Conservation (phyloP, 2,888 invertebrate species). For the Cheilosia grossa region DNA sequence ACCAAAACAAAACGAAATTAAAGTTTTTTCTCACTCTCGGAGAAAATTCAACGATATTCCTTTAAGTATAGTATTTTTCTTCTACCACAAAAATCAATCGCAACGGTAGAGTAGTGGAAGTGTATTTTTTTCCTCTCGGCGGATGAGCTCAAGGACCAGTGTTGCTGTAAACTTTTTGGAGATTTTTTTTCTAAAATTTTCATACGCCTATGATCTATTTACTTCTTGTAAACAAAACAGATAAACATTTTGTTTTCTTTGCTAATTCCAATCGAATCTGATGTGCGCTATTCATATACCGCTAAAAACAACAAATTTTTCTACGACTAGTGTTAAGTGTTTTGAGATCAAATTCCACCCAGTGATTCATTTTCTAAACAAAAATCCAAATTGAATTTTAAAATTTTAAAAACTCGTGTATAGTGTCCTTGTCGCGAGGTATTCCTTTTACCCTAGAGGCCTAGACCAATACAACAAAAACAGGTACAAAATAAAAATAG, state of each 20-base stretch:
- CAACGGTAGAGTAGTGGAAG: conserved; percentile 13
- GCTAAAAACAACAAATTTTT: conserved; percentile 11
- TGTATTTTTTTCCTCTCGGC: neutral
- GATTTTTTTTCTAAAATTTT: neutral
- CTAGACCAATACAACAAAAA: neutral
- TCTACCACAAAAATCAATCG: conserved; percentile 36
- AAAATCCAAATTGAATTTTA: neutral
- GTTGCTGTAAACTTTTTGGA: neutral
- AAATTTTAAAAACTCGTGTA: conserved; percentile 7
- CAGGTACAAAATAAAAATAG: conserved; percentile 42
- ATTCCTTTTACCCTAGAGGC: conserved; percentile 23
- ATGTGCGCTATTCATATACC: conserved; percentile 17
- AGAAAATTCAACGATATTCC: neutral
- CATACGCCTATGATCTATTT: conserved; percentile 24
- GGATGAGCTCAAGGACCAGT: neutral
- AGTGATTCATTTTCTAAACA: conserved; percentile 31
- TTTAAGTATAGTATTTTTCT: neutral
- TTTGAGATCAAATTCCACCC: conserved; percentile 17
- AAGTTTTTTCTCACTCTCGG: neutral
- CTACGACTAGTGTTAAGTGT: neutral
- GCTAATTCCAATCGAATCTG: conserved; percentile 10
- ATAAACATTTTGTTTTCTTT: conserved; percentile 4
- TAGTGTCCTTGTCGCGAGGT: conserved; percentile 38
- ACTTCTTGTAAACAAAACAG: conserved; percentile 14
- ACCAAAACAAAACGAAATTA: neutral